Conservation (phyloP, 1,140 invertebrate genomes). For the Drosophila navojoa region DNA sequence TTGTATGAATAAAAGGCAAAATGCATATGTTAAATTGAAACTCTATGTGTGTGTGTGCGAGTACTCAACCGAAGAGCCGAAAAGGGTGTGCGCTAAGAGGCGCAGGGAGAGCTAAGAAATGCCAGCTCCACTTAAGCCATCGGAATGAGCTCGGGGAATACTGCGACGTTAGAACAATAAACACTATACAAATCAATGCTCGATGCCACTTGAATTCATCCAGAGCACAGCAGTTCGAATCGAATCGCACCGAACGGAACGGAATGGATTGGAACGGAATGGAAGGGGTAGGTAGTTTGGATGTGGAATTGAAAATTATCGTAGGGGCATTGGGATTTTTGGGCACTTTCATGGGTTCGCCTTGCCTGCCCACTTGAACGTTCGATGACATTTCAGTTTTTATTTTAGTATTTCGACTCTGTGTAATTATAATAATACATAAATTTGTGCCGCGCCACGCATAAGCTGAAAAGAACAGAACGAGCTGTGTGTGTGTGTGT, state of each 20-base stretch:
- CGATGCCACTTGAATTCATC: conserved; percentile 42
- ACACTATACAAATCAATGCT: conserved; percentile 72
- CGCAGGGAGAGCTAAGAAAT: not conserved
- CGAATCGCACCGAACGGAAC: not conserved
- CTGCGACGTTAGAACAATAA: conserved; percentile 72
- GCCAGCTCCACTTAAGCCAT: conserved; percentile 42
- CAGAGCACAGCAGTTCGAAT: conserved; percentile 9
- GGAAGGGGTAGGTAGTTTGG: conserved; percentile 11
- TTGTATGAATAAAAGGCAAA: conserved; percentile 31
- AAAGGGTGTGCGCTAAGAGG: not conserved
- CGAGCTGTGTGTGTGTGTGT: not conserved
- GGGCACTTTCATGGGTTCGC: conserved; percentile 31
- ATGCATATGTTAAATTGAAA: conserved; percentile 40
- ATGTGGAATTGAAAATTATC: conserved; percentile 7
- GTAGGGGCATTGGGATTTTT: conserved; percentile 6
- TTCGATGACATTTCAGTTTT: conserved; percentile 81
- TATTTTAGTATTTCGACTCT: conserved; percentile 38
- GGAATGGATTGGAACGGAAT: not conserved
- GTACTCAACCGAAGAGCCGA: conserved; percentile 26
- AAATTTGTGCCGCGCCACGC: conserved; percentile 63
- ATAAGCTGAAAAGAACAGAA: conserved; percentile 8
- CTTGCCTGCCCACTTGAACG: conserved; percentile 72
- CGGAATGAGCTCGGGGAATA: conserved; percentile 18
- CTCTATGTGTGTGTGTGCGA: conserved; percentile 12
- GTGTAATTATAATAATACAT: conserved; percentile 77